phyloP scores from a whole-genome alignment of 2,888 invertebrate genomes.

The Darwinula stevensoni region DNA sequence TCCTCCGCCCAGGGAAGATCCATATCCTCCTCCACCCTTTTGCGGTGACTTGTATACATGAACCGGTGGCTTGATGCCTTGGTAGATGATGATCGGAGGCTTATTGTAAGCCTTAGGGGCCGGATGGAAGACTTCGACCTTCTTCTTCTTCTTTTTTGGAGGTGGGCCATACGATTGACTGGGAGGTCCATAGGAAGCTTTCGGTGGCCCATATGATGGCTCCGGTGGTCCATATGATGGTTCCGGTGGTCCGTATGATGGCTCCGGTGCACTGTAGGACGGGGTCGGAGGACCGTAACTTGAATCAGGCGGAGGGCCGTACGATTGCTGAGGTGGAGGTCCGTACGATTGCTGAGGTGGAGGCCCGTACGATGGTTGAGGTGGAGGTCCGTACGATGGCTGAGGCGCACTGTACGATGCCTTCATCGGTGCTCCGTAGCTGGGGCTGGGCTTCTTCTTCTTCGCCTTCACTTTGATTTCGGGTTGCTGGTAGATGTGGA shows the following conservation, averaged over 20 bases:
- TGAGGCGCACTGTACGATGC: conserved; percentile 6
- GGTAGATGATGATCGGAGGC: conserved; percentile 16
- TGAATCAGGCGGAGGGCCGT: conserved; percentile 8
- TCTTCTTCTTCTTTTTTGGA: not conserved
- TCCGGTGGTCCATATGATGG: conserved; percentile 4
- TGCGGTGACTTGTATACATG: conserved; percentile 14
- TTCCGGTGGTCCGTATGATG: conserved; percentile 4
- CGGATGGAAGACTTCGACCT: conserved; percentile 11
- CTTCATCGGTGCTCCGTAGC: conserved; percentile 7
- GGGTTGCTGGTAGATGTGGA: conserved; percentile 15
- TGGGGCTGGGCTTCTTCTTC: conserved; percentile 1
- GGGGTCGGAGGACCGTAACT: conserved; percentile 3
- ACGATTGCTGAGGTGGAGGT: conserved; percentile 7
- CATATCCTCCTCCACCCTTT: too few species aligned
- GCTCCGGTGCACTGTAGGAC: conserved; percentile 4
- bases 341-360: conserved; percentile 9
- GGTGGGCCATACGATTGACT: conserved; percentile 8
- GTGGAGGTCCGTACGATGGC: conserved; percentile 8
- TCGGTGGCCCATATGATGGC: conserved; percentile 7
- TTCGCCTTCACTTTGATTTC: conserved; percentile 7
- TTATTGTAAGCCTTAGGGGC: conserved; percentile 14
- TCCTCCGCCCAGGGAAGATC: too few species aligned
- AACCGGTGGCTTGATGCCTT: conserved; percentile 15
- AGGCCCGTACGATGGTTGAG: conserved; percentile 3
- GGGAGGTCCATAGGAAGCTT: conserved; percentile 9